Evolutionary conservation across 2,888 invertebrate species (phyloP).

Genomic region (Agapostemon virescens): DNA sequence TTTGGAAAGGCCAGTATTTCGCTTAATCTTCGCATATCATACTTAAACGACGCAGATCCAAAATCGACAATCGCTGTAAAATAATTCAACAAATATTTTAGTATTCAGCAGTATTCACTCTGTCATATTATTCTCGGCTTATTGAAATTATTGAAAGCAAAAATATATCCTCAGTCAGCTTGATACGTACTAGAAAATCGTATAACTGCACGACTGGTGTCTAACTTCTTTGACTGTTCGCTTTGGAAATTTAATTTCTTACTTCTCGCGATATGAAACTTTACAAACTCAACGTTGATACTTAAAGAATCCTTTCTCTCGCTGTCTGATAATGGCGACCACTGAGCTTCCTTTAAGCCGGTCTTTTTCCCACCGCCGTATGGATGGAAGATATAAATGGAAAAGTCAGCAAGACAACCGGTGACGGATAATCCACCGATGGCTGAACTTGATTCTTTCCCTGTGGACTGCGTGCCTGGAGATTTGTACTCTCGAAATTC

Average conservation of each 20-base stretch:
- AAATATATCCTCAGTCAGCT: too few species aligned
- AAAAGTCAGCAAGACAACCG: slow-evolving; percentile 97
- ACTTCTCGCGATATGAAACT: slow-evolving; percentile 95
- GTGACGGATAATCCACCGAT: slow-evolving; percentile 96
- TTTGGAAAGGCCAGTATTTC: slow-evolving; percentile 99
- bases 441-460: slow-evolving; percentile 83
- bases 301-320: slow-evolving; percentile 97
- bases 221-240: slow-evolving; percentile 81
- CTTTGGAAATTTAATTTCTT: slow-evolving; percentile 91
- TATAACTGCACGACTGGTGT: slow-evolving; percentile 92
- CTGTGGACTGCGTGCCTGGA: slow-evolving; percentile 68
- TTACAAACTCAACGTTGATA: slow-evolving; percentile 98
- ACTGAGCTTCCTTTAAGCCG: slow-evolving; percentile 89
- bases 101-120: too few species aligned
- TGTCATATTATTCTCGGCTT: too few species aligned
- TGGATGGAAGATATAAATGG: slow-evolving; percentile 98
- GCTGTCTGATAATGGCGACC: slow-evolving; percentile 92
- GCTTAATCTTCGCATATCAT: slow-evolving; percentile 97
- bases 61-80: slow-evolving; percentile 94
- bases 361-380: slow-evolving; percentile 95
- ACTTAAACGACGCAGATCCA: slow-evolving; percentile 97
- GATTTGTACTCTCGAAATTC: slow-evolving; percentile 80
- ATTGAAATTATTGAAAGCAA: too few species aligned
- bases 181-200: slow-evolving; percentile 90
- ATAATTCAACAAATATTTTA: slow-evolving; percentile 11